phyloP scores from a whole-genome alignment of 2,888 invertebrate species.

The Labia minor region DNA sequence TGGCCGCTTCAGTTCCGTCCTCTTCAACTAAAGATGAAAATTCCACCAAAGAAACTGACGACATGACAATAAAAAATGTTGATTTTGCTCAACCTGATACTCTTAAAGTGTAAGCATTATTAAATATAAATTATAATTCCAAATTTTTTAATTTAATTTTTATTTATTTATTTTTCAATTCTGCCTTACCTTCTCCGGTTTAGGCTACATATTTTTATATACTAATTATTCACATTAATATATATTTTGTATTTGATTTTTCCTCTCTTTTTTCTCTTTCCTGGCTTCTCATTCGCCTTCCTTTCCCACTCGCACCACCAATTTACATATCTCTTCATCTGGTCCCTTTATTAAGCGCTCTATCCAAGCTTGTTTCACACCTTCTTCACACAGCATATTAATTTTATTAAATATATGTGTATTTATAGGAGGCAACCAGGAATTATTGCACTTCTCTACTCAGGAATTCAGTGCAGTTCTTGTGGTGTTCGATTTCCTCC shows the following conservation, averaged over 20 bases:
- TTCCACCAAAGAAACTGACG: conserved; percentile 28
- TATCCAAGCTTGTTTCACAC: no score
- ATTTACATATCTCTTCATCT: no score
- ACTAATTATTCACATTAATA: no score
- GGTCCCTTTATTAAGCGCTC: no score
- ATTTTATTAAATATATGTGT: neutral
- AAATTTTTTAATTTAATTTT: conserved; percentile 13
- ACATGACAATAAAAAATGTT: conserved; percentile 45
- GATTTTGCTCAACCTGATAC: conserved; percentile 59
- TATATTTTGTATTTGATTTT: no score
- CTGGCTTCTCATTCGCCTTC: no score
- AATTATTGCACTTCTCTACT: conserved; percentile 60
- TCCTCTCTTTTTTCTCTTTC: no score
- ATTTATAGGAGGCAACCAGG: conserved; percentile 56
- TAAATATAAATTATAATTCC: conserved; percentile 18
- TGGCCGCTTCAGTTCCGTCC: conserved; percentile 15
- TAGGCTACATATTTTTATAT: no score
- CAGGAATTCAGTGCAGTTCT: conserved; percentile 91
- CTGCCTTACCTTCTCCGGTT: no score
- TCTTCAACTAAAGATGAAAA: conserved; percentile 21
- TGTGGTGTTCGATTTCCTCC: conserved; percentile 91
- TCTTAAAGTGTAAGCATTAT: conserved; percentile 59
- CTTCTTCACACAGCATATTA: no score
- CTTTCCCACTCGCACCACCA: no score
- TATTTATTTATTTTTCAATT: conserved; percentile 16